Percentiles rank a stretch among this genome's conserved stretches.
Conservation (phyloP, 2,888 invertebrate species). For the Timandra comae region DNA sequence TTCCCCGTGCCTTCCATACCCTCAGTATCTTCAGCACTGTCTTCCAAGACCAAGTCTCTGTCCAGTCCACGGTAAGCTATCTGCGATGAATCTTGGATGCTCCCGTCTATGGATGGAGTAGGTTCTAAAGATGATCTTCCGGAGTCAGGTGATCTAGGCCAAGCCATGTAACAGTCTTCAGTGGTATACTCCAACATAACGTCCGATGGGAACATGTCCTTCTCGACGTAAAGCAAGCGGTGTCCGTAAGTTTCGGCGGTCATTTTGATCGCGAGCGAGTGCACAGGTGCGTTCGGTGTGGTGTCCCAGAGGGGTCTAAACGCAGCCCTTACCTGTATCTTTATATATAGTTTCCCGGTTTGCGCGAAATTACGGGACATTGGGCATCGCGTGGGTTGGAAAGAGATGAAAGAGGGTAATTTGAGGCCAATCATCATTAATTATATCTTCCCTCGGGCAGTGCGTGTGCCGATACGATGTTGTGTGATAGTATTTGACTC, state of each 20-base stretch:
- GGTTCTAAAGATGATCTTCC: constrained; percentile 71
- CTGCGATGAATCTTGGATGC: constrained; percentile 63
- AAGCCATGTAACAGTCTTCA: constrained; percentile 61
- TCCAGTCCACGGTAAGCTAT: constrained; percentile 70
- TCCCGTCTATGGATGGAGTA: constrained; percentile 73
- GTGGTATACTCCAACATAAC: constrained; percentile 66
- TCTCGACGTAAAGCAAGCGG: constrained; percentile 60
- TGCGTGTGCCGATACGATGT: constrained; percentile 44
- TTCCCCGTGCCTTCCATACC: constrained; percentile 62
- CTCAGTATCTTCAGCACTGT: constrained; percentile 65
- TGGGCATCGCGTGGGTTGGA: constrained; percentile 31
- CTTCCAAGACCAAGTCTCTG: constrained; percentile 53
- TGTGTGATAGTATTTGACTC: constrained; percentile 13
- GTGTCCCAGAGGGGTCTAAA: constrained; percentile 61
- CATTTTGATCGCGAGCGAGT: constrained; percentile 48
- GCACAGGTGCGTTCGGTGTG: constrained; percentile 48
- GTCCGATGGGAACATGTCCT: constrained; percentile 63
- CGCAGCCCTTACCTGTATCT: constrained; percentile 55
- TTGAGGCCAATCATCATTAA: constrained; percentile 76
- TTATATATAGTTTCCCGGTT: constrained; percentile 66
- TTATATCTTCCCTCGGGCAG: constrained; percentile 61
- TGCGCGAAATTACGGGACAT: constrained; percentile 42
- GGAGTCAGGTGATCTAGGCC: constrained; percentile 71
- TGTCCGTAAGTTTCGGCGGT: constrained; percentile 73
- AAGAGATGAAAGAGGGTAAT: constrained; percentile 67